phyloP scores from a whole-genome alignment of 2,113 vertebrate genomes.

The Ophiodon elongatus region DNA sequence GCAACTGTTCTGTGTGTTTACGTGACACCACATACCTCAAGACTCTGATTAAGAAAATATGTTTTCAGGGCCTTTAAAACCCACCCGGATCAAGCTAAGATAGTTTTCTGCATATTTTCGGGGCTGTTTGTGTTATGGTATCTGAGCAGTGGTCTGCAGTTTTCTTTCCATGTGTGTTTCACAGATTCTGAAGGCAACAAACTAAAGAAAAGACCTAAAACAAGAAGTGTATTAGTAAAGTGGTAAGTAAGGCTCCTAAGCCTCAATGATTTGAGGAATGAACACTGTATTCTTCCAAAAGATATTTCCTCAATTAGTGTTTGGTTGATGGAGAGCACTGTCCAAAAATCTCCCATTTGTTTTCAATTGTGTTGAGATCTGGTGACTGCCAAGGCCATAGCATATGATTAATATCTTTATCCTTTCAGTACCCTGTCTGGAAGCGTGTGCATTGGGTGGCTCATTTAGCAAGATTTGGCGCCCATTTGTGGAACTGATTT shows the following conservation, averaged over 20 bases:
- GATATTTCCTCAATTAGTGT: background rate
- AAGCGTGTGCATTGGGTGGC: background rate
- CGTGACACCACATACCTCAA: background rate
- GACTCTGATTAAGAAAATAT: background rate
- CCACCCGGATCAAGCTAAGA: background rate
- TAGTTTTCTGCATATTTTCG: background rate
- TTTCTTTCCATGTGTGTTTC: background rate
- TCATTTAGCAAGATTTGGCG: background rate
- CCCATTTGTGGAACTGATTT: background rate
- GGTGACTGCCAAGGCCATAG: background rate
- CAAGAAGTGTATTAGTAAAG: background rate
- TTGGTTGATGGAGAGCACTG: background rate
- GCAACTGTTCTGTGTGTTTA: background rate
- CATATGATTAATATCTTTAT: background rate
- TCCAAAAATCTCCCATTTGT: background rate
- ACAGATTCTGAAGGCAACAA: background rate
- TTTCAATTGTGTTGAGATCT: background rate
- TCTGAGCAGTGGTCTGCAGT: background rate
- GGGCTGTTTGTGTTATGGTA: background rate
- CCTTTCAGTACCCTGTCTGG: background rate
- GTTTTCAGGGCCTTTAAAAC: conserved; percentile 9
- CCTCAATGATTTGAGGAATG: background rate
- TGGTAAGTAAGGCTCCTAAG: background rate
- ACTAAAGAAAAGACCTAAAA: background rate
- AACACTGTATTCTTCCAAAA: background rate